These are phyloP conservation scores for Sebastes reedi DNA, from an alignment of 2,797 vertebrate genomes.

Conservation along the genomic window DNA sequence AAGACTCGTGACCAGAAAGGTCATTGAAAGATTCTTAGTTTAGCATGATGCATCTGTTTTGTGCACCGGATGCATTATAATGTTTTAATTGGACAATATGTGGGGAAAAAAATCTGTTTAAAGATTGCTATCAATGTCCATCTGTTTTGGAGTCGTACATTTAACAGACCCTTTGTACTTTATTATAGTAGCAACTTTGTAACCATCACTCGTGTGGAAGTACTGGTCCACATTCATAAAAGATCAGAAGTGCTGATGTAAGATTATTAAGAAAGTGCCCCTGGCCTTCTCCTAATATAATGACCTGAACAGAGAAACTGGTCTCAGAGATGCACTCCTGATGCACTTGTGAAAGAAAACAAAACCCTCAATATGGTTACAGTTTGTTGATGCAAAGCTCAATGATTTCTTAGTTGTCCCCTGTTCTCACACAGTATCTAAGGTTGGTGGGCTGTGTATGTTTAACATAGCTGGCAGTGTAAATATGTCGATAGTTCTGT, in stretches of 20 bases:
- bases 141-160: background rate
- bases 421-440: background rate
- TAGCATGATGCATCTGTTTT: background rate
- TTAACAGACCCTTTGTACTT: background rate
- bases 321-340: background rate
- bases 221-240: conserved; percentile 5
- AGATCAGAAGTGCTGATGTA: conserved; percentile 36
- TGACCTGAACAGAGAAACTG: background rate
- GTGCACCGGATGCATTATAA: background rate
- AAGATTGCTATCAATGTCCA: background rate
- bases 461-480: no score
- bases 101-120: background rate
- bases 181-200: background rate
- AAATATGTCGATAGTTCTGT: no score
- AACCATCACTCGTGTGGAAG: background rate
- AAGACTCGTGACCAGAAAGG: background rate
- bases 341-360: background rate
- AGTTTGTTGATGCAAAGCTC: background rate
- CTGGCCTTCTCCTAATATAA: background rate
- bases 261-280: conserved; percentile 13
- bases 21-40: no score
- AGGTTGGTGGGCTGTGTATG: background rate
- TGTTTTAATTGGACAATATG: background rate
- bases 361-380: background rate
- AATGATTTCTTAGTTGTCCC: background rate